Percentiles rank a stretch among this genome's conserved stretches.
Conservation (phyloP, 2,797 vertebrate species). For the Sparidentex hasta region DNA sequence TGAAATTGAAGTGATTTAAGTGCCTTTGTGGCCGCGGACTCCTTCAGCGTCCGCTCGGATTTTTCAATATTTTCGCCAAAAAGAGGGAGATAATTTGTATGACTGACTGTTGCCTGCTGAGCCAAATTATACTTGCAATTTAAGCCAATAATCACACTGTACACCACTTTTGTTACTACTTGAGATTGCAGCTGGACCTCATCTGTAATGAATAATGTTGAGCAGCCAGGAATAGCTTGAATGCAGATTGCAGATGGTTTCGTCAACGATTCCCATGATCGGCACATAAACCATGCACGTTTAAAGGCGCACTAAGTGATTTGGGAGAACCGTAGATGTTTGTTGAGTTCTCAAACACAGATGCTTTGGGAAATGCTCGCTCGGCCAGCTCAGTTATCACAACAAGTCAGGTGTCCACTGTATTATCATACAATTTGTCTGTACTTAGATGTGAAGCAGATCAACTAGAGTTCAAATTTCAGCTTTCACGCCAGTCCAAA, state of each 20-base stretch:
- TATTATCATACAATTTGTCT: not conserved
- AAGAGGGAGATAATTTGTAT: not conserved
- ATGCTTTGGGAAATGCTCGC: too few relatives aligned
- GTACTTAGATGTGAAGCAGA: not conserved
- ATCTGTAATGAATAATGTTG: not conserved
- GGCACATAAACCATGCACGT: not conserved
- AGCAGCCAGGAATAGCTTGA: not conserved
- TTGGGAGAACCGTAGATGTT: too few relatives aligned
- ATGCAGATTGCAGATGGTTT: not conserved
- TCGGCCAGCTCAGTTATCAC: too few relatives aligned
- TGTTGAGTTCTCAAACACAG: too few relatives aligned
- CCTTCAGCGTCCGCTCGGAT: not conserved
- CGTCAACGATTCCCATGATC: not conserved
- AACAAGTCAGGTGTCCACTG: not conserved
- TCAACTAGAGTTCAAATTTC: not conserved
- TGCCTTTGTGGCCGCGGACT: conserved; percentile 7
- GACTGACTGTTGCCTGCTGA: not conserved
- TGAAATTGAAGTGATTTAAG: conserved; percentile 25
- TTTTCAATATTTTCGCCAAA: not conserved
- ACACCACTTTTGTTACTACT: not conserved
- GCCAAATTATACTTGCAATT: not conserved
- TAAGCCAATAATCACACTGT: not conserved
- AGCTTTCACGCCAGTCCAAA: not conserved
- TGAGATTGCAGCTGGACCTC: not conserved
- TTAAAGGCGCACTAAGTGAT: not conserved